A percentile compares a stretch with the other conserved stretches of the same genome.
phyloP scores from a whole-genome alignment of 2,888 invertebrate species.

The Chymomyza amoena region DNA sequence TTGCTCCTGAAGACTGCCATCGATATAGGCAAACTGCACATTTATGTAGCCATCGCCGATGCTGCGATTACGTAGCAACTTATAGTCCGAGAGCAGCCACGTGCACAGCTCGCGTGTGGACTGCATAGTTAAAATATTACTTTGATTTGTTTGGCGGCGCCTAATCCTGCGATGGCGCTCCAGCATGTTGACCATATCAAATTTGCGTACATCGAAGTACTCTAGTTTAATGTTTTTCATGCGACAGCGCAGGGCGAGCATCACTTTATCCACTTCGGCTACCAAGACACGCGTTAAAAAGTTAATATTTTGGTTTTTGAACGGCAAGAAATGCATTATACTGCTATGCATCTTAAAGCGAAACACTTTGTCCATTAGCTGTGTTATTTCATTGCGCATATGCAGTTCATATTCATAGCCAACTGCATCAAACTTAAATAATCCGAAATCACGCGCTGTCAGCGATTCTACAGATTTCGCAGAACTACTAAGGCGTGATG shows the following conservation, averaged over 20 bases:
- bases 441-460: slow-evolving; percentile 35
- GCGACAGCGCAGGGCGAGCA: slow-evolving; percentile 35
- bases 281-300: slow-evolving; percentile 59
- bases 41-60: slow-evolving; percentile 64
- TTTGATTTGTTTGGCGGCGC: slow-evolving; percentile 1
- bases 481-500: slow-evolving; percentile 31
- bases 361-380: slow-evolving; percentile 49
- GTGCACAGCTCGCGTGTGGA: slow-evolving; percentile 57
- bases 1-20: slow-evolving; percentile 21
- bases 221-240: slow-evolving; percentile 52
- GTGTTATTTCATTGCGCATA: slow-evolving; percentile 39
- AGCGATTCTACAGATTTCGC: background rate
- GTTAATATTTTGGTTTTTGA: slow-evolving; percentile 44
- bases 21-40: slow-evolving; percentile 45
- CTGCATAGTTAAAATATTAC: slow-evolving; percentile 28
- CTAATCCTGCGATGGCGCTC: background rate
- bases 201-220: slow-evolving; percentile 65
- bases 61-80: slow-evolving; percentile 30
- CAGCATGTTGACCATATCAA: slow-evolving; percentile 65
- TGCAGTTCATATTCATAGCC: slow-evolving; percentile 57
- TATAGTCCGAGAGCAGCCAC: slow-evolving; percentile 61
- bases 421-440: slow-evolving; percentile 63
- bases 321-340: slow-evolving; percentile 49
- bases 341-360: slow-evolving; percentile 41
- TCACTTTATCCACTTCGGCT: slow-evolving; percentile 55